phyloP scores from a whole-genome alignment of 2,797 vertebrate genomes.

The Megaceryle alcyon region DNA sequence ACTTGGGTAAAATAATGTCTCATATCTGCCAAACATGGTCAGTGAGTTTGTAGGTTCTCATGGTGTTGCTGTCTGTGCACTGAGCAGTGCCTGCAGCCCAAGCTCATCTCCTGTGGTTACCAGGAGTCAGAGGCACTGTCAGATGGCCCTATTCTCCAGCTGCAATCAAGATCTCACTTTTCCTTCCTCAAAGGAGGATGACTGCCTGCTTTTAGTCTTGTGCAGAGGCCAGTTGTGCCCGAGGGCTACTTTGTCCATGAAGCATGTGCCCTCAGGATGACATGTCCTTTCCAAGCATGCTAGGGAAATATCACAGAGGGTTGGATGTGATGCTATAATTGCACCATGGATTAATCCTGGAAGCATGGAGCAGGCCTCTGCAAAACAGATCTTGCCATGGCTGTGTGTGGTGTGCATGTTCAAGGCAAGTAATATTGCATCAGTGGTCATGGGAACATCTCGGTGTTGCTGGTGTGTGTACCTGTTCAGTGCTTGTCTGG shows the following conservation, averaged over 20 bases:
- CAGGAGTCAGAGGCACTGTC: background rate
- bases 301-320: background rate
- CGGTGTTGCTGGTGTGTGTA: background rate
- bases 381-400: background rate
- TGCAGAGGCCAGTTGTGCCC: background rate
- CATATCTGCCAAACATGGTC: background rate
- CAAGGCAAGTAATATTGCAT: background rate
- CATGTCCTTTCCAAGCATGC: background rate
- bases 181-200: background rate
- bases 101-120: background rate
- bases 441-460: background rate
- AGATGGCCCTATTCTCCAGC: background rate
- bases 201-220: background rate
- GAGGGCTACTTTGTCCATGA: background rate
- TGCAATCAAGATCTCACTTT: background rate
- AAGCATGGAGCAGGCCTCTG: background rate
- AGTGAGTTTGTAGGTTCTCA: background rate
- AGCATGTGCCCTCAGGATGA: background rate
- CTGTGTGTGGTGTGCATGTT: rapidly evolving
- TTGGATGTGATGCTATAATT: background rate
- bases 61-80: background rate
- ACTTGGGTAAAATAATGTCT: background rate
- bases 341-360: background rate
- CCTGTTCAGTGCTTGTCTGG: background rate
- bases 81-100: background rate